phyloP scores from a whole-genome alignment of 2,797 vertebrate species.

The Characodon lateralis region DNA sequence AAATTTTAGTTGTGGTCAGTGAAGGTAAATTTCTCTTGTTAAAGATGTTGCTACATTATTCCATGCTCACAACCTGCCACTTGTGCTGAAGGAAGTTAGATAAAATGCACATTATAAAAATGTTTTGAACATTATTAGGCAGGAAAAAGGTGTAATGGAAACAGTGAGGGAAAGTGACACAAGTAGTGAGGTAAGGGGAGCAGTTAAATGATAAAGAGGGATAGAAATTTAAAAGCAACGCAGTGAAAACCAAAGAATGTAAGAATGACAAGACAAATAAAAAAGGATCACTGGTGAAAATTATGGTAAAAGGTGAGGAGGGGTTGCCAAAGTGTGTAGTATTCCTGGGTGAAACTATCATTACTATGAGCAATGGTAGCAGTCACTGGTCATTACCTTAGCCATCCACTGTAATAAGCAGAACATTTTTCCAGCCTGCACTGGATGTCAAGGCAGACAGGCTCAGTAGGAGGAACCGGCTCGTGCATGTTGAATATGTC shows the following conservation, averaged over 20 bases:
- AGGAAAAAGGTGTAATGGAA: constrained; percentile 34
- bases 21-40: constrained; percentile 55
- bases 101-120: constrained; percentile 21
- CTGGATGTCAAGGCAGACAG: constrained; percentile 56
- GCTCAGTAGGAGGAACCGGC: constrained; percentile 49
- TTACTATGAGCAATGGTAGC: constrained; percentile 84
- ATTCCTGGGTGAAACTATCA: constrained; percentile 82
- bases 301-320: constrained; percentile 10
- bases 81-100: constrained; percentile 21
- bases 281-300: constrained; percentile 27
- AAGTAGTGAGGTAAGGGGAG: constrained; percentile 20
- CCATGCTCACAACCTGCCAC: constrained; percentile 36
- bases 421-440: constrained; percentile 74
- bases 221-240: constrained; percentile 39
- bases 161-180: constrained; percentile 23
- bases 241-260: constrained; percentile 32
- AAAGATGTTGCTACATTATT: constrained; percentile 51
- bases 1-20: constrained; percentile 53
- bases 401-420: constrained; percentile 84
- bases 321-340: constrained; percentile 71
- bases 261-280: constrained; percentile 23
- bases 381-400: constrained; percentile 84
- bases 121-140: constrained; percentile 18
- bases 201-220: constrained; percentile 47
- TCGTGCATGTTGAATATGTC: constrained; percentile 79